Evolutionary conservation across 2,797 vertebrate species (phyloP).

Genomic region (Okamejei kenojei): DNA sequence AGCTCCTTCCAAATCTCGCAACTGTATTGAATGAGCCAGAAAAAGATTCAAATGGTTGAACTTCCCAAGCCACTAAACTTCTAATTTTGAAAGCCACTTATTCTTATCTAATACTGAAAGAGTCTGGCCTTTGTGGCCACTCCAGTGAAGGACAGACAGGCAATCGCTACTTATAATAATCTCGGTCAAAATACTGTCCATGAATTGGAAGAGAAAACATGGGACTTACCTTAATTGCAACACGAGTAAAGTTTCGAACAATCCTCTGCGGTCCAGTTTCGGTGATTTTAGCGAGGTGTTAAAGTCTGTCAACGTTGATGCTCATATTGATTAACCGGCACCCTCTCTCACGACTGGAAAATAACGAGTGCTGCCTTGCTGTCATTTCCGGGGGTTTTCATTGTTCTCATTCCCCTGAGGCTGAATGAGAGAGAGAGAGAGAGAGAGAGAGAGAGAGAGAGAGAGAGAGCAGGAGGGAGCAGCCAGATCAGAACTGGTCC

Average conservation of each 20-base stretch:
- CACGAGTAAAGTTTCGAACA: background rate
- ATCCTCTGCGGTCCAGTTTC: background rate
- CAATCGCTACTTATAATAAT: background rate
- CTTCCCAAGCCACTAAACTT: background rate
- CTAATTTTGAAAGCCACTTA: background rate
- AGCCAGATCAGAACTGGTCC: background rate
- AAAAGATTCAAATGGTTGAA: background rate
- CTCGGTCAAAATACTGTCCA: background rate
- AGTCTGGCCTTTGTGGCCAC: background rate
- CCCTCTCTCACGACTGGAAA: background rate
- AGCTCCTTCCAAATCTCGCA: background rate
- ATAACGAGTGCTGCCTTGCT: slow-evolving; percentile 3
- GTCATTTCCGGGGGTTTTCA: slow-evolving; percentile 27
- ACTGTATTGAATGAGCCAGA: background rate
- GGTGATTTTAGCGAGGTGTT: background rate
- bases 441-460: background rate
- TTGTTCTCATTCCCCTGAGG: slow-evolving; percentile 16
- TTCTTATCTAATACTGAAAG: background rate
- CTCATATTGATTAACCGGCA: background rate
- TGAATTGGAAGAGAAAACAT: background rate
- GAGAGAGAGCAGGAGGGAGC: background rate
- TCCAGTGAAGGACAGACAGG: background rate
- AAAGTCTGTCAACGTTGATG: background rate
- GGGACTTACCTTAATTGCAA: background rate
- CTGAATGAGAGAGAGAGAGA: background rate